Percentiles rank a stretch among this genome's conserved stretches.
Conservation (phyloP, 2,113 vertebrate species). For the Nibea coibor region DNA sequence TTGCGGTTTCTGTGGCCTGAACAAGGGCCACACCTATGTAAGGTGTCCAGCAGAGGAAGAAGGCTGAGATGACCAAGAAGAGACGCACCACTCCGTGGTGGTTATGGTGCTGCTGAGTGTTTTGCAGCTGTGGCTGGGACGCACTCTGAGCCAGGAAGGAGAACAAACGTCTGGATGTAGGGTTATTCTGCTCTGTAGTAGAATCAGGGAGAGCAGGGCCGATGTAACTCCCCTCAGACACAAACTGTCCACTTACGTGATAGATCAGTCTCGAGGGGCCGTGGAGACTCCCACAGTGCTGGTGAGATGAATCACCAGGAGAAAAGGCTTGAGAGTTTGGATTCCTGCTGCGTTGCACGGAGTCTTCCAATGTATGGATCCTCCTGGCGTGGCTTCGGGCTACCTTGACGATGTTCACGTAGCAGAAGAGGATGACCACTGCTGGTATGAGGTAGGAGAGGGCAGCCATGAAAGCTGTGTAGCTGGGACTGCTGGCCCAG, state of each 20-base stretch:
- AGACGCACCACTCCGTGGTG: constrained; percentile 83
- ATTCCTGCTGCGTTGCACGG: constrained; percentile 77
- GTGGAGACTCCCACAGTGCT: constrained; percentile 51
- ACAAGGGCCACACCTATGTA: constrained; percentile 82
- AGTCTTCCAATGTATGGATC: constrained; percentile 84
- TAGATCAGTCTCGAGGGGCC: constrained; percentile 78
- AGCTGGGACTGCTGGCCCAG: constrained; percentile 84
- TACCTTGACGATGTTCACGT: constrained; percentile 84
- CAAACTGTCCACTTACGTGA: constrained; percentile 79
- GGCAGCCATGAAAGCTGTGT: constrained; percentile 77
- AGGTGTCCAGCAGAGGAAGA: constrained; percentile 87
- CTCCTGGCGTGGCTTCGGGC: constrained; percentile 83
- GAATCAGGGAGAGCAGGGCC: constrained; percentile 13
- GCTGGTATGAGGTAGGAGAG: constrained; percentile 84
- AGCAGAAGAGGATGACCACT: constrained; percentile 85
- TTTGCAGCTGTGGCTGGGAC: constrained; percentile 54
- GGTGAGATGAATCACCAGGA: constrained; percentile 34
- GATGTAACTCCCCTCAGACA: constrained; percentile 59
- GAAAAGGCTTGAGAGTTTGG: constrained; percentile 16
- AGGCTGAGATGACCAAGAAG: constrained; percentile 83
- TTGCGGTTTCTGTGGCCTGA: constrained; percentile 81
- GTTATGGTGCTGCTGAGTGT: constrained; percentile 66
- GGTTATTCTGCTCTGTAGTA: constrained; percentile 24
- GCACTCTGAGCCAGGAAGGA: constrained; percentile 67
- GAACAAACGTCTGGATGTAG: constrained; percentile 54